Base-by-base conservation (phyloP, 2,797 vertebrate species). In the Saxicola maurus region DNA sequence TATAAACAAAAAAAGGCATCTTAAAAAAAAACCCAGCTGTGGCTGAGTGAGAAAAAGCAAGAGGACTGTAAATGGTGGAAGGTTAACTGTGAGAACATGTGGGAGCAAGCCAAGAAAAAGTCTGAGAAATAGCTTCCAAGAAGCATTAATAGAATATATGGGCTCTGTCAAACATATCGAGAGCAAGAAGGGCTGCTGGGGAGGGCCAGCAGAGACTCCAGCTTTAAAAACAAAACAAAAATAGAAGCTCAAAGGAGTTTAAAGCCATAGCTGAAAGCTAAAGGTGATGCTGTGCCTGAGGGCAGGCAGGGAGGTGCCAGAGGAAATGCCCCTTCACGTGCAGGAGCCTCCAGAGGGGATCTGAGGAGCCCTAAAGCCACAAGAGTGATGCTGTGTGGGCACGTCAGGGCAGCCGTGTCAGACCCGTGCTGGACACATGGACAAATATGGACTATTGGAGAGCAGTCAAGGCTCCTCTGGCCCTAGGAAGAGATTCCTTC, bases 371-470 rank as follows among this genome's bases (percentile, higher is more conserved):
- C 1, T 15, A n/a, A 79, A 42, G 48, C 35, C 35, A 35, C 35
- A 35, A 35, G 35, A 35, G 35, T 35, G 35, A 51, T 65, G 31
- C 57, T 40, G 20, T 14, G 8, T 0, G 12, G 60, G 25, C 42
- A 69, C 7, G 33, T 37, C 53, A 73, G 64, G 27, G 68, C 61
- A 57, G 79, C 87, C 5, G 14, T 60, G 59, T 66, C 68, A 40
- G 66, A 31, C 65, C 55, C 4, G 1, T 61, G 40, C 43, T 80
- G 85, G 89, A 87, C 85, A 55, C 89, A 86, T 81, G 89, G 69
- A 94, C 93, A 94, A 95, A 94, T 95, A 94, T 92, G 92, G 94
- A 45, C 77, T 92, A 48, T 52, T 92, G 91, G 93, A 94, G 82
- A 82, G 66, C 15, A 94, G 82, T 83, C 89, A 91, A 85, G 35